Percentiles rank a stretch among this genome's conserved stretches.
Evolutionary conservation across 2,797 vertebrate species (phyloP).

Genomic region (Pantherophis vulpinus): DNA sequence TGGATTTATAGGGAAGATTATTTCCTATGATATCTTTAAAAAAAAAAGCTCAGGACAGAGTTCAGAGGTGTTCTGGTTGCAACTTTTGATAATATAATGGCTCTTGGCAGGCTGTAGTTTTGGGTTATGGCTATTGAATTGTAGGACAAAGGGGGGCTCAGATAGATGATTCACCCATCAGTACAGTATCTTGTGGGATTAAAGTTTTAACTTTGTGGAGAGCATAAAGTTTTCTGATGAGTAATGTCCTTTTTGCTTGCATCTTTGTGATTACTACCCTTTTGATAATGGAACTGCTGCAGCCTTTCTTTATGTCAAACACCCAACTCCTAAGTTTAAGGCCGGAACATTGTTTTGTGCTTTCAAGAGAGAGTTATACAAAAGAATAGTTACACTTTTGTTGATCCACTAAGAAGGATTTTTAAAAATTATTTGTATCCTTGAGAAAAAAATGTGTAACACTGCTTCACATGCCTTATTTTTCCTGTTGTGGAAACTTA

Average conservation of each 20-base stretch:
- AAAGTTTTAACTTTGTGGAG: neutral
- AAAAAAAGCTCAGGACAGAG: neutral
- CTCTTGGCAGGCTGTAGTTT: neutral
- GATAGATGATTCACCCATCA: neutral
- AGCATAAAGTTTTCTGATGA: neutral
- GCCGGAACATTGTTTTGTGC: neutral
- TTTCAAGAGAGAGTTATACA: neutral
- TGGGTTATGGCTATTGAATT: neutral
- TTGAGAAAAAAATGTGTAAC: neutral
- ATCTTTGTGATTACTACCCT: neutral
- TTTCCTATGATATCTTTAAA: neutral
- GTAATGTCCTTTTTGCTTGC: neutral
- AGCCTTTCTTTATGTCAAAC: neutral
- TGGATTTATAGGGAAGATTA: neutral
- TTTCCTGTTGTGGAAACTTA: neutral
- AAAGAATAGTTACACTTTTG: neutral
- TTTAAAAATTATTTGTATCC: neutral
- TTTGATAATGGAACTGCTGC: neutral
- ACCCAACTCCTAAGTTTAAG: neutral
- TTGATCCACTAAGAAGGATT: neutral
- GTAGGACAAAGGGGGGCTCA: neutral
- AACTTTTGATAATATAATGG: neutral
- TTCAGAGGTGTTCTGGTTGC: neutral
- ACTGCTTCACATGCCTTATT: neutral
- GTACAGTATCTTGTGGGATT: neutral